Conservation (phyloP, 2,888 invertebrate species). For the Carcina quercana region DNA sequence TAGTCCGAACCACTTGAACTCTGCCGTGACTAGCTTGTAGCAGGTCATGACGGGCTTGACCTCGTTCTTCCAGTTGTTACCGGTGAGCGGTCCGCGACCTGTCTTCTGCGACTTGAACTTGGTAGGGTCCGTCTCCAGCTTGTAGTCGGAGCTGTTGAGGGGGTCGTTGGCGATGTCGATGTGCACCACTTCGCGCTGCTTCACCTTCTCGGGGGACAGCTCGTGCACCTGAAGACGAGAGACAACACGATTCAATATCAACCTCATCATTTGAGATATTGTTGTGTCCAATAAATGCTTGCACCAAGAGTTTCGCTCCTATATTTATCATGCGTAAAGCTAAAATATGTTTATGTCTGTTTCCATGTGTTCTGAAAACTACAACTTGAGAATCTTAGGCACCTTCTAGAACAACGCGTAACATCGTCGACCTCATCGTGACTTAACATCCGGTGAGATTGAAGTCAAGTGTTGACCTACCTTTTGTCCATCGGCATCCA, state of each 20-base stretch:
- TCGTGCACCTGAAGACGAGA: conserved; percentile 98
- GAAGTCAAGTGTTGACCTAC: no score
- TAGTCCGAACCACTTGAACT: conserved; percentile 99
- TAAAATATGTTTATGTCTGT: no score
- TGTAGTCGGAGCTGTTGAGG: conserved; percentile 87
- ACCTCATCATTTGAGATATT: not conserved
- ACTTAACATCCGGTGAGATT: no score
- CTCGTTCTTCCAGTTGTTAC: conserved; percentile 85
- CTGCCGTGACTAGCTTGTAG: conserved; percentile 97
- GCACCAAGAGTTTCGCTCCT: not conserved
- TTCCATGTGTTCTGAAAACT: no score
- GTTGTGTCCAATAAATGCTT: not conserved
- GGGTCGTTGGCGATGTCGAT: conserved; percentile 98
- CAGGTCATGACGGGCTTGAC: conserved; percentile 96
- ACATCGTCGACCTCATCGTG: no score
- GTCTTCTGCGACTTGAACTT: conserved; percentile 94
- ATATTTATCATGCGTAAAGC: no score
- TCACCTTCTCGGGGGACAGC: conserved; percentile 90
- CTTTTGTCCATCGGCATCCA: no score
- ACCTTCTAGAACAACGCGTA: no score
- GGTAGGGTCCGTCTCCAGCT: conserved; percentile 77
- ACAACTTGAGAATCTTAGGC: no score
- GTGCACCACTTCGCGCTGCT: conserved; percentile 89
- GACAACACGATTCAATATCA: not conserved
- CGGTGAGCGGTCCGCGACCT: conserved; percentile 91